Evolutionary conservation across 2,888 invertebrate genomes (phyloP), one percentile per base, ranked within the genome.

Genomic region (Rapana venosa): DNA sequence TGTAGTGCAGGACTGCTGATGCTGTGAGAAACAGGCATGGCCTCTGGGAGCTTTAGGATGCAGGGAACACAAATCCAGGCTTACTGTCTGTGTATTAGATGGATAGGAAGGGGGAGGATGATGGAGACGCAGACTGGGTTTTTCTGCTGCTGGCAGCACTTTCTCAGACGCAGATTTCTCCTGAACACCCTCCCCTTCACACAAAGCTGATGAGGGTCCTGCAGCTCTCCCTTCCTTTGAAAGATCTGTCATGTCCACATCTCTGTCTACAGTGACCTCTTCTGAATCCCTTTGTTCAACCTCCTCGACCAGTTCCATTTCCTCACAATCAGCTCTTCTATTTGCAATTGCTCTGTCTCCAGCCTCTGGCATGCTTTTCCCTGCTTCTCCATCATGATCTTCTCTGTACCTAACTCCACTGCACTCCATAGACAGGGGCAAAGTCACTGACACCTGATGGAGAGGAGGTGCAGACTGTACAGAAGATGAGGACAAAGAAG

Each of bases 401-500:
- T 61, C 20, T 15, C 20, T 15, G 13, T 32, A 8, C 36, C 20
- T 17, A 32, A 13, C 20, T 20, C 11, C 77, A 79, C 77, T 32
- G 11, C 20, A 85, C 32, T 84, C 56, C 56, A 84, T 2, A 22
- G 84, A 5, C 1, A 26, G 56, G 8, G 85, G 17, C 20, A n/a
- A n/a, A 32, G 58, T 13, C 20, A 13, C n/a, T 6, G 83, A 30
- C 58, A 81, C 32, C 35, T n/a, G 86, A n/a, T 20, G 74, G 17
- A 74, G 85, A 26, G 81, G 81, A 35, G 70, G 81, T 20, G 47
- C 30, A 22, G 88, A 1, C n/a, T 66, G 56, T 15, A 13, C 20
- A 17, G 35, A 61, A 66, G 83, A 81, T 17, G 83, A 70, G 17
- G 83, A 70, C 35, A 89, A 61, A 32, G 56, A n/a, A 26, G 88